Evolutionary conservation across 2,113 vertebrate genomes (phyloP).

Genomic region (Tympanuchus pallidicinctus): DNA sequence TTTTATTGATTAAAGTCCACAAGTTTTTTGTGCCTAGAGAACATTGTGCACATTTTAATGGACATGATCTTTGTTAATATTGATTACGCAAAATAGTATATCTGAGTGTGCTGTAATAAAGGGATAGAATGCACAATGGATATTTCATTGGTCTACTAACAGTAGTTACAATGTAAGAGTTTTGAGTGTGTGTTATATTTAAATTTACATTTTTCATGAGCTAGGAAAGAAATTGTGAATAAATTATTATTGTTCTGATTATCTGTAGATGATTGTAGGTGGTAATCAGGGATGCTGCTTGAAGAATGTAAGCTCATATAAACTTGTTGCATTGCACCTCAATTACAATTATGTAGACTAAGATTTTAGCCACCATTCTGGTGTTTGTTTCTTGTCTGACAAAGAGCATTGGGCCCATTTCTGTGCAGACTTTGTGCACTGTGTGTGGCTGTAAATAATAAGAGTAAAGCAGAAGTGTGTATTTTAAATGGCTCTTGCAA

Average conservation of each 20-base stretch:
- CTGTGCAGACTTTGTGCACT: background rate
- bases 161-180: background rate
- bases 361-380: background rate
- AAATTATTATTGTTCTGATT: background rate
- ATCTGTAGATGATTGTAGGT: background rate
- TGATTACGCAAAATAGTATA: background rate
- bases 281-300: background rate
- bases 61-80: background rate
- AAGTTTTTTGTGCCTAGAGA: background rate
- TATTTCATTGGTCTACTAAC: background rate
- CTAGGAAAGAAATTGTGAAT: background rate
- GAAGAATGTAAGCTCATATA: background rate
- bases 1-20: background rate
- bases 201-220: background rate
- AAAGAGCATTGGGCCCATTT: background rate
- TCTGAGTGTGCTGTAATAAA: background rate
- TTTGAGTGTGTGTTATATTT: background rate
- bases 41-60: background rate
- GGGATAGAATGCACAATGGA: background rate
- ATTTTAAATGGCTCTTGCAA: constrained; percentile 18
- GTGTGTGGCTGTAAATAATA: background rate
- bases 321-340: background rate
- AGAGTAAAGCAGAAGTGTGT: background rate
- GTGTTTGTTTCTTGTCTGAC: background rate
- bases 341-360: background rate